Evolutionary conservation across 2,888 invertebrate species (phyloP).

Genomic region (Acrobasis consociella): DNA sequence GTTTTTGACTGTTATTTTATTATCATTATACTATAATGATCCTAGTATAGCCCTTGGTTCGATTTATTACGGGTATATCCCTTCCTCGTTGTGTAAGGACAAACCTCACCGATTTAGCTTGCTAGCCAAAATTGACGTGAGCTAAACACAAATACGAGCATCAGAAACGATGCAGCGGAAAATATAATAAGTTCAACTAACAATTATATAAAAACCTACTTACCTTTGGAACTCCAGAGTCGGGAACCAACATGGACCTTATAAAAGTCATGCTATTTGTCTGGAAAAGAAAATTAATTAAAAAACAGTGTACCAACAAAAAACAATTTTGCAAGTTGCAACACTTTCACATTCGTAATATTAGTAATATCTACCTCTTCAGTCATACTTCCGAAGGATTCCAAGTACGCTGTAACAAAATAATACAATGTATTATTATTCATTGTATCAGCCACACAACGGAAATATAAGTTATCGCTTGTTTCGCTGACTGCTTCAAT

Average conservation of each 20-base stretch:
- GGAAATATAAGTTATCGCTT: neutral
- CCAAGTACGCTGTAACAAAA: constrained; percentile 54
- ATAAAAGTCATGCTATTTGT: constrained; percentile 45
- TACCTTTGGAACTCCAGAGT: constrained; percentile 44
- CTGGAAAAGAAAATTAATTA: constrained; percentile 35
- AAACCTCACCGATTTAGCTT: no score
- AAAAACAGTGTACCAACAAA: neutral
- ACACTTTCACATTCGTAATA: no score
- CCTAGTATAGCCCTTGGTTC: no score
- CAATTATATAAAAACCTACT: neutral
- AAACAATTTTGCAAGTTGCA: no score
- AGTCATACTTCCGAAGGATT: constrained; percentile 43
- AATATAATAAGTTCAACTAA: no score
- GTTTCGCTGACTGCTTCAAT: neutral
- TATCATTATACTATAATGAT: no score
- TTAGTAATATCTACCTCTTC: constrained; percentile 45
- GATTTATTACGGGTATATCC: no score
- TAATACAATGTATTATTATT: constrained; percentile 25
- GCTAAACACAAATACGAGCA: no score
- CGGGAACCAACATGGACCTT: constrained; percentile 43
- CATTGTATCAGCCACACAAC: constrained; percentile 1
- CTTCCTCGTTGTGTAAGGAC: no score
- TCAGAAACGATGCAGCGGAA: no score
- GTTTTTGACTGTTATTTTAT: no score
- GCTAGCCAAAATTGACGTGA: no score